Evolutionary conservation across 2,797 vertebrate genomes (phyloP), one percentile per base, ranked within the genome.

Genomic region (Amniataba percoides): DNA sequence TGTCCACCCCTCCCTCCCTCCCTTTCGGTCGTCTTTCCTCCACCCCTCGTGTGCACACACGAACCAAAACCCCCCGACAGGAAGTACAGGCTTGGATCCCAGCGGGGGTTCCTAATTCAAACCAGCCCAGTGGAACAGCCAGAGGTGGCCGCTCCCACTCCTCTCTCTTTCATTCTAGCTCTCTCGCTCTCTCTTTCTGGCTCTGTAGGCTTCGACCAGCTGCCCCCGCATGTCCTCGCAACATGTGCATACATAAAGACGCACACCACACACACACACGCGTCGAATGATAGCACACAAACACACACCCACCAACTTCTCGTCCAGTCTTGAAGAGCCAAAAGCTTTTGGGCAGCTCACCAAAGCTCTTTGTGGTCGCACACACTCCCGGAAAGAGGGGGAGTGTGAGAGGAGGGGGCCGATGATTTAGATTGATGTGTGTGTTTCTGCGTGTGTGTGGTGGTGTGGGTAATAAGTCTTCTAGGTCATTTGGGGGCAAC

Each of bases 71-170:
- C 89, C 90, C 89, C 87, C 81, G 81, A 92, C 95, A 96, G 95
- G 95, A 96, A 96, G 95, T 94, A 91, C 93, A 95, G 92, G 86
- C 94, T 95, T 95, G 92, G 92, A 94, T 95, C 94, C 95, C 94
- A 91, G 94, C 89, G 90, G 95, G 95, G 93, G 94, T 93, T 93
- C 92, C 87, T 96, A 96, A 96, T 96, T 96, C 93, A 95, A 95
- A 96, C 93, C 95, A 96, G 95, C 93, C 87, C 90, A 89, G 91
- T 94, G 90, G 89, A 95, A 94, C 84, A 95, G 93, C 93, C 90
- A 94, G 93, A 88, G 92, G 92, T 93, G 92, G 93, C 91, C 76
- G 82, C 89, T 93, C 91, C 91, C 89, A 55, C 82, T 90, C 77
- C 74, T 71, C 80, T 58, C 72, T 77, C 43, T 83, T 77, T 75